phyloP scores from a whole-genome alignment of 2,113 vertebrate species.

The Uria aalge region DNA sequence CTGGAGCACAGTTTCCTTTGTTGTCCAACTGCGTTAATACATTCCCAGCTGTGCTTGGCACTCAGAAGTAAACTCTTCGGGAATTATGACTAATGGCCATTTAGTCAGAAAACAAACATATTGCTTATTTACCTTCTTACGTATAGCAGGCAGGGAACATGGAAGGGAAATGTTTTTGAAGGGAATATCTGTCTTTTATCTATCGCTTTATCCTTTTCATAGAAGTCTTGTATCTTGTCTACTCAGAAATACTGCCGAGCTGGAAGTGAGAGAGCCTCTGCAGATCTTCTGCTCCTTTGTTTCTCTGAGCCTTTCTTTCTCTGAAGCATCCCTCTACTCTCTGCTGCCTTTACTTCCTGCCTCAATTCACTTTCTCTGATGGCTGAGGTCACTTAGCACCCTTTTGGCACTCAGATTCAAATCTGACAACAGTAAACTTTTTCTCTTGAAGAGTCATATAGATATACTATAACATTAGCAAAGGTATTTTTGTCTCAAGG shows the following conservation, averaged over 20 bases:
- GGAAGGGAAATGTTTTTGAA: background rate
- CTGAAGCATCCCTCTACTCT: background rate
- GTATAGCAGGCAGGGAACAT: background rate
- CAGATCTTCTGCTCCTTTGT: background rate
- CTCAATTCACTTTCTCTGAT: background rate
- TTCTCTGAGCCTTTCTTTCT: background rate
- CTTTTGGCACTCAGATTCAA: background rate
- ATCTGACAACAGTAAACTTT: background rate
- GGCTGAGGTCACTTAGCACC: background rate
- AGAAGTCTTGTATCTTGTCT: background rate
- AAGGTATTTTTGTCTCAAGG: background rate
- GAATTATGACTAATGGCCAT: constrained; percentile 46
- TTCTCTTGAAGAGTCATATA: background rate
- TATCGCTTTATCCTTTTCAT: background rate
- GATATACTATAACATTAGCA: background rate
- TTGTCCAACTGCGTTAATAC: constrained; percentile 34
- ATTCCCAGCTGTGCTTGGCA: constrained; percentile 42
- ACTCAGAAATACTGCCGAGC: background rate
- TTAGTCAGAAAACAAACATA: constrained; percentile 13
- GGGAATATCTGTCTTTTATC: background rate
- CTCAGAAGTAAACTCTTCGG: background rate
- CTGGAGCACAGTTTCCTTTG: constrained; percentile 20
- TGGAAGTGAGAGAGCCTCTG: background rate
- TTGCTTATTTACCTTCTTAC: background rate
- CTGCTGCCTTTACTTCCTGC: background rate